phyloP scores from a whole-genome alignment of 2,888 invertebrate species.

The Galerucella calmariensis region DNA sequence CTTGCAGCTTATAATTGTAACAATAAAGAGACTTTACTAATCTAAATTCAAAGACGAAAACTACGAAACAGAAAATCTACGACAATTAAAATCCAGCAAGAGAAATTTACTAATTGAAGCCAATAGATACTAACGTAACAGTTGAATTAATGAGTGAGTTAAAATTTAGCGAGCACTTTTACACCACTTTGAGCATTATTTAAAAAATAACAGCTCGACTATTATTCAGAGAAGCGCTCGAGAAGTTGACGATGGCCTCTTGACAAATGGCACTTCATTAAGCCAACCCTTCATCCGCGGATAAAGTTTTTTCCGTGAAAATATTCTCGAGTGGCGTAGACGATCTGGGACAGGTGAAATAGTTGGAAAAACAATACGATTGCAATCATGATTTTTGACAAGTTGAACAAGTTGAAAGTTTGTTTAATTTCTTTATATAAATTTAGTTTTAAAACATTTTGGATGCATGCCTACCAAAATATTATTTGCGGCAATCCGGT shows the following conservation, averaged over 20 bases:
- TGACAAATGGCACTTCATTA: slow-evolving; percentile 55
- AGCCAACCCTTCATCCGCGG: slow-evolving; percentile 48
- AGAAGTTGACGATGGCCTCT: slow-evolving; percentile 50
- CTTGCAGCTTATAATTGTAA: background rate
- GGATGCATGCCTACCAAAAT: too few species aligned
- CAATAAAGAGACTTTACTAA: background rate
- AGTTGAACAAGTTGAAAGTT: background rate
- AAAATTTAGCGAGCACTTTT: slow-evolving; percentile 42
- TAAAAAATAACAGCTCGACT: slow-evolving; percentile 49
- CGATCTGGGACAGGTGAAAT: slow-evolving; percentile 23
- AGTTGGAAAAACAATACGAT: background rate
- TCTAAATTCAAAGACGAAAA: background rate
- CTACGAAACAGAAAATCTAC: slow-evolving; percentile 14
- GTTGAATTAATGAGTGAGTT: slow-evolving; percentile 42
- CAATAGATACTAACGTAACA: slow-evolving; percentile 33
- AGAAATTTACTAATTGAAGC: slow-evolving; percentile 35
- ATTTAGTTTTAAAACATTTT: too few species aligned
- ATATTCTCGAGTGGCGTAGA: slow-evolving; percentile 31
- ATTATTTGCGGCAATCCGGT: too few species aligned
- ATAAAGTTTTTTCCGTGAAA: slow-evolving; percentile 37
- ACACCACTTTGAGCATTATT: slow-evolving; percentile 41
- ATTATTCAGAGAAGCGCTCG: slow-evolving; percentile 50
- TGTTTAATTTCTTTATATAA: background rate
- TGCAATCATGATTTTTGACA: background rate
- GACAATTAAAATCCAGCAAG: slow-evolving; percentile 23